Conservation (phyloP, 1,140 invertebrate genomes). For the Globodera ellingtonae region DNA sequence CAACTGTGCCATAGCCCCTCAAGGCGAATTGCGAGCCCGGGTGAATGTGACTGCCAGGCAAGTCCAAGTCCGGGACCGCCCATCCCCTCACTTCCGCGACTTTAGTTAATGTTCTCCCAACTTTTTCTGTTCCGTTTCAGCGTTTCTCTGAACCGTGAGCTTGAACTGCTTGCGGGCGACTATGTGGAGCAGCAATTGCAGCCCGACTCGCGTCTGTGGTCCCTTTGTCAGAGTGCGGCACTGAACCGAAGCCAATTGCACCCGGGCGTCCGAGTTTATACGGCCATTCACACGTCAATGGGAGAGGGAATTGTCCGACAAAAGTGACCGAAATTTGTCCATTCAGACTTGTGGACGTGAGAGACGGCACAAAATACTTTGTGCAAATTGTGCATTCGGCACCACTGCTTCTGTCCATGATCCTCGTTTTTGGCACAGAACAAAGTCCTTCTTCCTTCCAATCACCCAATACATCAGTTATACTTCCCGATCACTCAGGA, state of each 20-base stretch:
- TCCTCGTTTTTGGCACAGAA: constrained; percentile 53
- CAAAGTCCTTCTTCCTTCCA: constrained; percentile 25
- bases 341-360: constrained; percentile 43
- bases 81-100: not conserved
- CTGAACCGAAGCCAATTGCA: constrained; percentile 47
- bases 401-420: constrained; percentile 49
- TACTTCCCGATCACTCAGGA: not conserved
- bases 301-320: not conserved
- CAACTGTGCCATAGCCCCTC: constrained; percentile 16
- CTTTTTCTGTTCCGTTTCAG: constrained; percentile 31
- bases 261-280: constrained; percentile 42
- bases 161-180: constrained; percentile 50
- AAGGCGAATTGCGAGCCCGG: constrained; percentile 40
- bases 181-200: constrained; percentile 47
- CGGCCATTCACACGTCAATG: constrained; percentile 50
- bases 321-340: not conserved
- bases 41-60: constrained; percentile 52
- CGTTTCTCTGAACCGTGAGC: constrained; percentile 51
- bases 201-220: constrained; percentile 48
- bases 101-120: not conserved
- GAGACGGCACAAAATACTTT: constrained; percentile 53
- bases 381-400: constrained; percentile 54
- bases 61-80: not conserved
- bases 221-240: constrained; percentile 50
- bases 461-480: constrained; percentile 15